Evolutionary conservation across 2,888 invertebrate genomes (phyloP), one percentile per base, ranked within the genome.

Genomic region (Vanessa cardui): DNA sequence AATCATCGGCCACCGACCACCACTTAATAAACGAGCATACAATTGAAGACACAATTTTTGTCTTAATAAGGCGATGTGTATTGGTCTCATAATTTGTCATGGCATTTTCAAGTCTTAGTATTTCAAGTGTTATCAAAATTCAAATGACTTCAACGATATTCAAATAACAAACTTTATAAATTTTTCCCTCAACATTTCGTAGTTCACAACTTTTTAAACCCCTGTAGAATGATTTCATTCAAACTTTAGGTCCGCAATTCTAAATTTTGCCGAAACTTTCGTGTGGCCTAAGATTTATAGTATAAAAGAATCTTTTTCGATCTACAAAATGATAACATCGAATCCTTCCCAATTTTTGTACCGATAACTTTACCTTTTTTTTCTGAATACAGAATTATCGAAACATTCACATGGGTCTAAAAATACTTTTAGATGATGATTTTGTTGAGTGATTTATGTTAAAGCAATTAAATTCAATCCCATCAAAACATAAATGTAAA

Each of bases 161-260:
- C 50, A 26, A 50, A 21, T 21, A 20, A 50, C 39, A 50, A 50
- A 20, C 15, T 50, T 50, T 12, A 15, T 21, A 50, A 26, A 21
- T 50, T 26, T 50, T 50, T 21, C 21, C 50, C 50, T 15, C 21
- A 50, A 56, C 54, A 47, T 54, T 39, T 47, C 56, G 20, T 12
- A 50, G 26, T 50, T 21, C 58, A 39, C 18, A 58, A 58, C n/a
- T 58, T 58, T 9, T 20, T 4, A 31, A 58, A 39, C 58, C 58
- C 39, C 58, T 33, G 58, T 39, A 33, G 58, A 58, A 58, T 50
- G 58, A 58, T 58, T 58, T 58, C n/a, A 33, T 58, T 58, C 50
- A 20, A 58, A 58, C 58, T 58, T 58, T 58, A 39, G 33, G 58
- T 39, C 39, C 39, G 58, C 39, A 39, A 58, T 58, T 39, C 39